Evolutionary conservation across 2,113 vertebrate species (phyloP).

Genomic region (Rhinogobius similis): DNA sequence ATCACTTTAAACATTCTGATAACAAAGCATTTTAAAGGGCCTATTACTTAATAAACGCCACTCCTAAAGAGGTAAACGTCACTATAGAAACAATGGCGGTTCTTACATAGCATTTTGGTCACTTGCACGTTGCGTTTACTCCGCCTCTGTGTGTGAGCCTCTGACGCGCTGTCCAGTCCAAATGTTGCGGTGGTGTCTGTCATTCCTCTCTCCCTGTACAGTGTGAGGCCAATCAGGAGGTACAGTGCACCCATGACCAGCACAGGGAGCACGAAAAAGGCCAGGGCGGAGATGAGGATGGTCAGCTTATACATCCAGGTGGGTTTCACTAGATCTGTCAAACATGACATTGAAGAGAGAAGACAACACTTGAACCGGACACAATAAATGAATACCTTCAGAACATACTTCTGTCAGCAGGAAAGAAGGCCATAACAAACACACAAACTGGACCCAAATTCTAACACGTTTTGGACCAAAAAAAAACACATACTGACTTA

Average conservation of each 20-base stretch:
- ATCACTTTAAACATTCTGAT: no score
- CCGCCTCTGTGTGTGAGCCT: constrained; percentile 42
- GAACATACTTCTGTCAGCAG: no score
- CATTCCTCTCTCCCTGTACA: constrained; percentile 45
- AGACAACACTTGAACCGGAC: not conserved
- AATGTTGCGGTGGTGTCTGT: constrained; percentile 28
- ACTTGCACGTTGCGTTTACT: constrained; percentile 72
- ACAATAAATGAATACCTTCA: no score
- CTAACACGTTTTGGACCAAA: no score
- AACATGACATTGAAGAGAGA: no score
- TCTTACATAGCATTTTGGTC: constrained; percentile 80
- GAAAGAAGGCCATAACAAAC: no score
- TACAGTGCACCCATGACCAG: constrained; percentile 72
- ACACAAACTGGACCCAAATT: no score
- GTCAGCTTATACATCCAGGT: constrained; percentile 70
- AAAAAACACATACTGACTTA: no score
- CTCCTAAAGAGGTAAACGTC: not conserved
- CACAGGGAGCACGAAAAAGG: constrained; percentile 77
- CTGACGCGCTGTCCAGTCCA: constrained; percentile 22
- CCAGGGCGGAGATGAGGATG: constrained; percentile 65
- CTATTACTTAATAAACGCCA: not conserved
- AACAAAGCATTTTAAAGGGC: no score
- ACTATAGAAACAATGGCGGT: not conserved
- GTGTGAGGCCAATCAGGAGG: constrained; percentile 70
- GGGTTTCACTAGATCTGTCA: constrained; percentile 59